Evolutionary conservation across 2,797 vertebrate genomes (phyloP).

Genomic region (Tauraco hartlaubi): DNA sequence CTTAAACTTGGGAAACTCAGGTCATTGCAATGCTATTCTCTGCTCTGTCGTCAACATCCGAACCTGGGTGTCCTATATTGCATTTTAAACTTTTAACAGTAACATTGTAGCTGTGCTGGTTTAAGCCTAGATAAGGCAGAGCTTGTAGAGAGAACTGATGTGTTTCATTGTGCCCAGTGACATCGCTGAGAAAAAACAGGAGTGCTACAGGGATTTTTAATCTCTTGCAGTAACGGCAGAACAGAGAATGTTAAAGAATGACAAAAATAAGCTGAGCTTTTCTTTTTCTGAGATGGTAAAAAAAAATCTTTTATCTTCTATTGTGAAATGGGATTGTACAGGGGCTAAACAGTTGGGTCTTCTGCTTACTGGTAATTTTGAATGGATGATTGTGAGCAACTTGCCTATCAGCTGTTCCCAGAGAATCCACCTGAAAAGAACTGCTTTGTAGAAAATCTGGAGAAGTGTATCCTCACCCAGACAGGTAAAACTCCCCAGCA

Average conservation of each 20-base stretch:
- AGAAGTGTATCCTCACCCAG: background rate
- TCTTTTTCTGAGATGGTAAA: background rate
- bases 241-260: background rate
- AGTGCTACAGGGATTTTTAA: background rate
- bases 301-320: background rate
- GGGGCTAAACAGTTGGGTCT: background rate
- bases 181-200: background rate
- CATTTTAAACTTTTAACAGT: background rate
- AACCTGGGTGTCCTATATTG: background rate
- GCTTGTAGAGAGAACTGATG: background rate
- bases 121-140: background rate
- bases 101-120: background rate
- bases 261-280: background rate
- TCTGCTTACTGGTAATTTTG: background rate
- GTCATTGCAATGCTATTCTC: background rate
- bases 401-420: background rate
- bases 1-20: background rate
- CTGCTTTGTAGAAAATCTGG: background rate
- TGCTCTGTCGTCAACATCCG: background rate
- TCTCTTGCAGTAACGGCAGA: background rate
- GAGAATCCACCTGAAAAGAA: background rate
- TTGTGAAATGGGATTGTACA: background rate
- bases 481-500: background rate
- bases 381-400: background rate
- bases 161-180: background rate